Evolutionary conservation across 1,140 invertebrate genomes (phyloP).

Genomic region (Apocrypta bakeri): DNA sequence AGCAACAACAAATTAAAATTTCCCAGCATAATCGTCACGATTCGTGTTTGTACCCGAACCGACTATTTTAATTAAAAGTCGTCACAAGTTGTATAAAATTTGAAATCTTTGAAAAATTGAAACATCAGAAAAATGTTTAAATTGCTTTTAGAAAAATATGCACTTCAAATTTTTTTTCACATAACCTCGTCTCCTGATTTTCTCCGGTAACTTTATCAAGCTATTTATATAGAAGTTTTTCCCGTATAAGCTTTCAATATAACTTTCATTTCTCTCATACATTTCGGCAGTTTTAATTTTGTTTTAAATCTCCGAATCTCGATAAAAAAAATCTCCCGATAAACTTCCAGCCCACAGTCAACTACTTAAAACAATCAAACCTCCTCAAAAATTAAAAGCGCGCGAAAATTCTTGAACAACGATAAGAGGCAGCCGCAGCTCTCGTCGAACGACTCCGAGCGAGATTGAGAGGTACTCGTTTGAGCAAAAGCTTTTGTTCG

Average conservation of each 20-base stretch:
- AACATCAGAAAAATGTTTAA: neutral
- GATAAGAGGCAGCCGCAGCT: neutral
- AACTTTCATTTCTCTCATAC: neutral
- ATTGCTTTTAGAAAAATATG: neutral
- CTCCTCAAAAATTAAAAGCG: neutral
- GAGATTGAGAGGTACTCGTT: neutral
- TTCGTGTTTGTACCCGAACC: too few species aligned
- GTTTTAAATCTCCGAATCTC: neutral
- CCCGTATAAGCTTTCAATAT: neutral
- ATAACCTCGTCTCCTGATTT: neutral
- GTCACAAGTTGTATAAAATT: too few species aligned
- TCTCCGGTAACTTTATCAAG: neutral
- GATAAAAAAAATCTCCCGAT: neutral
- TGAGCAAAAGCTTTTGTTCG: constrained; percentile 15
- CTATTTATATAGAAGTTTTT: neutral
- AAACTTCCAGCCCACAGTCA: neutral
- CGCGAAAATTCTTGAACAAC: neutral
- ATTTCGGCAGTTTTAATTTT: neutral
- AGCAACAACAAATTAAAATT: too few species aligned
- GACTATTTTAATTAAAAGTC: too few species aligned
- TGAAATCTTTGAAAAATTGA: too few species aligned
- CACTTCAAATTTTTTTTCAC: too few species aligned
- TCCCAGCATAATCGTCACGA: too few species aligned
- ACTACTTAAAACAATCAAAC: neutral
- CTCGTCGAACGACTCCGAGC: neutral